Base-by-base conservation (phyloP, 2,888 invertebrate species). In the Meandrusa payeni region DNA sequence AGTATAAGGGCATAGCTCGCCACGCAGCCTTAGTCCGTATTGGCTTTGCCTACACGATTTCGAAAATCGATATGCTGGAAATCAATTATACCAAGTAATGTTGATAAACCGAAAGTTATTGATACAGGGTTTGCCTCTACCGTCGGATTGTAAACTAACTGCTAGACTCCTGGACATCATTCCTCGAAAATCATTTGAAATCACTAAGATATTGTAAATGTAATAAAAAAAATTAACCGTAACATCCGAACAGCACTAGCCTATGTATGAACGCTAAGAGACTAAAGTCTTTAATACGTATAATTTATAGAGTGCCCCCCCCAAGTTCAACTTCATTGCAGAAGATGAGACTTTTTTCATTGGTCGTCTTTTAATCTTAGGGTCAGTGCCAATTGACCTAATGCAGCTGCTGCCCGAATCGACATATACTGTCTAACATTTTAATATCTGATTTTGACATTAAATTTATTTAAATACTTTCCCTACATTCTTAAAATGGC, bases 331-430 rank as follows among this genome's bases (percentile, higher is more conserved):
- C 27, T 37, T 41, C 38, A 40, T 44, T 47, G 37, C 28, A 24
- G 32, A 38, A 24, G 39, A 36, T 39, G 46, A 46, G 38, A 48
- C 47, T 51, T 59, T 54, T 59, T 57, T 61, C 71, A 68, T 71
- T 61, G 57, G 71, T 60, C 55, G 64, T 65, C 59, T 72, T 74
- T 59, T 65, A 69, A 65, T 67, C 62, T 71, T 64, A 72, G 75
- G 82, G 83, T 85, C 83, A 83, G 61, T 66, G 55, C 56, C 69
- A 85, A 81, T 85, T 85, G 73, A 85, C 83, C 83, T 67, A 47
- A 64, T 68, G 76, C 79, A 78, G 83, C 83, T 75, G 83, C 71
- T 65, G 67, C 54, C 55, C 60, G 61, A 64, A 62, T 71, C 62
- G 61, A 68, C 63, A 60, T 69, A n/a, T n/a, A 72, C 60, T 59